A percentile compares a stretch with the other conserved stretches of the same genome.
These are phyloP conservation scores for Channa argus DNA, from an alignment of 2,113 vertebrate genomes.

Conservation along the genomic window DNA sequence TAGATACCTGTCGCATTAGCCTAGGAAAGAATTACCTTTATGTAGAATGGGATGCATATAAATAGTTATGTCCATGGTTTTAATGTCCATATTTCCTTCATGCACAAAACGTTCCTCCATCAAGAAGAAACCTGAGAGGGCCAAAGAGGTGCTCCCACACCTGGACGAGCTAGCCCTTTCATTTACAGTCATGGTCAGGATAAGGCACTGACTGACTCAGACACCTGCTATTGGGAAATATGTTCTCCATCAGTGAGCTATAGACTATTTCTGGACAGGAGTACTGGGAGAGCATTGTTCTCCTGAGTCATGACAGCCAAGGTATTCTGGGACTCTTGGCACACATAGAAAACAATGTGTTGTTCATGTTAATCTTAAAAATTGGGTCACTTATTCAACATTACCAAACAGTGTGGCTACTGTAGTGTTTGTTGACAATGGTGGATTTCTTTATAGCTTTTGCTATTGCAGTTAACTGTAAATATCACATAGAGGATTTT, in stretches of 20 bases:
- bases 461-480: background rate
- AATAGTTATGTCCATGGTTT: conserved; percentile 2
- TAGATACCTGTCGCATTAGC: conserved; percentile 9
- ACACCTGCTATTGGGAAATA: conserved; percentile 86
- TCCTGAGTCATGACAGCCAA: conserved; percentile 76
- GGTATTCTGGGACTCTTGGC: conserved; percentile 83
- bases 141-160: conserved; percentile 73
- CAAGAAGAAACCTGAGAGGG: conserved; percentile 79
- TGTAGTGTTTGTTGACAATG: conserved; percentile 22
- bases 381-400: conserved; percentile 52
- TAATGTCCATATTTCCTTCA: conserved; percentile 70
- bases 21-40: background rate
- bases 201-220: conserved; percentile 82
- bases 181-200: conserved; percentile 80
- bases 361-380: conserved; percentile 80
- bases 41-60: background rate
- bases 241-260: conserved; percentile 85
- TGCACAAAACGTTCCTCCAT: conserved; percentile 63
- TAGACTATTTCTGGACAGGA: conserved; percentile 79
- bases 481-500: background rate
- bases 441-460: background rate
- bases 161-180: conserved; percentile 82
- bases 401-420: conserved; percentile 32
- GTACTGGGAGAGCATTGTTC: conserved; percentile 85
- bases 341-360: conserved; percentile 80